Evolutionary conservation across 2,113 vertebrate species (phyloP).

Genomic region (Cervus canadensis): DNA sequence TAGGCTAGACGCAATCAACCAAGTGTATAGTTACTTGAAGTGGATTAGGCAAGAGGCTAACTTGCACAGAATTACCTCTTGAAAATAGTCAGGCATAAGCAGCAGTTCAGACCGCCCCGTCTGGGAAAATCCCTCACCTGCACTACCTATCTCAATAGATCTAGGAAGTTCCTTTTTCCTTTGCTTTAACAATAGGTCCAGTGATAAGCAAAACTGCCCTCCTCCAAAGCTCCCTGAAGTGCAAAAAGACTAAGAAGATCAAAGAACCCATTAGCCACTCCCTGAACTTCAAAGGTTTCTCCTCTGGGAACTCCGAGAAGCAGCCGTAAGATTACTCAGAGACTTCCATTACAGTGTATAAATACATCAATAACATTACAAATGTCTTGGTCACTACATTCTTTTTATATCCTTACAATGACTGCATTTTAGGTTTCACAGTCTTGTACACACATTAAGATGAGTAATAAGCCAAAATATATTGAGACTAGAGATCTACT

Average conservation of each 20-base stretch:
- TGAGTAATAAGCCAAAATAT: constrained; percentile 9
- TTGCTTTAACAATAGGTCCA: constrained; percentile 68
- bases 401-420: background rate
- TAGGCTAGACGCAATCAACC: background rate
- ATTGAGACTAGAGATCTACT: background rate
- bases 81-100: background rate
- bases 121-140: constrained; percentile 51
- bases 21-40: background rate
- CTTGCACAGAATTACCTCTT: background rate
- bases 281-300: constrained; percentile 69
- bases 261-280: constrained; percentile 64
- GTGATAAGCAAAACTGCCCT: constrained; percentile 62
- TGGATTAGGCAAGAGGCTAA: background rate
- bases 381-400: background rate
- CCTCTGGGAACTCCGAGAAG: constrained; percentile 21
- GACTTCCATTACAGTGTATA: background rate
- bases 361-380: background rate
- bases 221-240: constrained; percentile 65
- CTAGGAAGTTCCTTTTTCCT: constrained; percentile 56
- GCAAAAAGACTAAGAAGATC: constrained; percentile 65
- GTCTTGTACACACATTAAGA: background rate
- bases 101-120: background rate
- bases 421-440: background rate
- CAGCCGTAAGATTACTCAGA: background rate
- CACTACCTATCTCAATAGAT: constrained; percentile 30